Evolutionary conservation across 2,797 vertebrate species (phyloP).

Genomic region (Oryzias sinensis): DNA sequence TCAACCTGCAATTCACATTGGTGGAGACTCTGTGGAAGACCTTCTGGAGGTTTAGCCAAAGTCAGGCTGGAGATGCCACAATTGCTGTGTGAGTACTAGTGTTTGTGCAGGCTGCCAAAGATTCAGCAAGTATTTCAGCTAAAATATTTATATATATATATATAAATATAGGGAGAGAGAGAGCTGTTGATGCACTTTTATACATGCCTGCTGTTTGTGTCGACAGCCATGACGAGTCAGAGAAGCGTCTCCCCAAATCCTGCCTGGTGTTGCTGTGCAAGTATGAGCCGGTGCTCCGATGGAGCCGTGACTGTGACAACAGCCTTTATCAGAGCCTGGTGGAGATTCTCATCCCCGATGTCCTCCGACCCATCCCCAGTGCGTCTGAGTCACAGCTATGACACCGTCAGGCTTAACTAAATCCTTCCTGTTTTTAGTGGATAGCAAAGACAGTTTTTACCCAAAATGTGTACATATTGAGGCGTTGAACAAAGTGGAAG

Average conservation of each 20-base stretch:
- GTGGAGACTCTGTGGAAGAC: slow-evolving; percentile 95
- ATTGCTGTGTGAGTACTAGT: slow-evolving; percentile 82
- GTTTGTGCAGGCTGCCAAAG: not conserved
- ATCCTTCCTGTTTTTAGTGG: no score
- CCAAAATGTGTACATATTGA: no score
- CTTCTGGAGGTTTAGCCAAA: slow-evolving; percentile 92
- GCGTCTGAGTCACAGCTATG: slow-evolving; percentile 49
- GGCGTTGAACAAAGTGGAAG: no score
- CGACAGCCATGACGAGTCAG: slow-evolving; percentile 88
- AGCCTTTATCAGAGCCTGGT: slow-evolving; percentile 93
- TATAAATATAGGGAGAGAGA: not conserved
- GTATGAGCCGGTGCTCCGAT: slow-evolving; percentile 89
- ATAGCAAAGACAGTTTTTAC: no score
- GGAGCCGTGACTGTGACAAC: slow-evolving; percentile 92
- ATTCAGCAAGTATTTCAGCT: slow-evolving; percentile 2
- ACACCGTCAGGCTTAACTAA: no score
- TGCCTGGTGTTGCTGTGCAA: slow-evolving; percentile 90
- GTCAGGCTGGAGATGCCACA: slow-evolving; percentile 81
- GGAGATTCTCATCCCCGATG: slow-evolving; percentile 93
- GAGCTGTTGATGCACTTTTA: not conserved
- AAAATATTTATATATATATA: no score
- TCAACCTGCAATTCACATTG: slow-evolving; percentile 93
- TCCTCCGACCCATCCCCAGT: slow-evolving; percentile 95
- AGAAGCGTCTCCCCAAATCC: slow-evolving; percentile 91
- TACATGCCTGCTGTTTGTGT: slow-evolving; percentile 11